Base-by-base conservation (phyloP, 2,888 invertebrate species). In the Ceraclea dissimilis region DNA sequence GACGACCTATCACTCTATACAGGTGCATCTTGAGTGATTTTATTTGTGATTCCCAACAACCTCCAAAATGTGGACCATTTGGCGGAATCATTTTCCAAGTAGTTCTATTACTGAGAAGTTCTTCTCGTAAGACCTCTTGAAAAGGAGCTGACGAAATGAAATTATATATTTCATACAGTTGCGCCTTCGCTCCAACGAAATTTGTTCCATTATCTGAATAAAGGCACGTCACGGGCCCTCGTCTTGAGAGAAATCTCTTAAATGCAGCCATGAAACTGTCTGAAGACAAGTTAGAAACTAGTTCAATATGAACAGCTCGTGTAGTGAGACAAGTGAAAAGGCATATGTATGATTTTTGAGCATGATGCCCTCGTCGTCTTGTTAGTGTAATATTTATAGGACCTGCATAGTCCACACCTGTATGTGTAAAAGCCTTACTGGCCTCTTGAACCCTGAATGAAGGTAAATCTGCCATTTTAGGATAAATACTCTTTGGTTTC, bases 401-500 rank as follows among this genome's bases (percentile, higher is more conserved):
- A n/a, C 49, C 49, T 2, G 49, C 49, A 16, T 49, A 49, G 5
- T 49, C 49, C 11, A 48, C 48, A 8, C 48, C 48, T 19, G 48
- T 48, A 19, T 48, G 48, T 8, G 20, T n/a, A 19, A 48, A 48
- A 48, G 48, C 48, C 20, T 48, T 48, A 21, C 6, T 49, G 8
- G 13, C 33, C n/a, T 49, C 49, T 2, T 21, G 20, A 2, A 49
- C 49, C 10, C 49, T 4, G 22, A n/a, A 49, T 5, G 49, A 20
- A 13, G 49, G 49, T 4, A 49, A 22, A 22, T 49, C 49, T 8
- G 22, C 49, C 49, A 49, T 49, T 49, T 49, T 21, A 21, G 49
- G 49, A n/a, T 11, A 19, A 11, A 11, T 8, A 19, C 18, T 10
- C 18, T n/a, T 17, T 18, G 48, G 48, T 19, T 11, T 18, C 6